Conservation (phyloP, 30 jellyfish, hydroid and myxozoan genomes). For the Turritopsis dohrnii region DNA sequence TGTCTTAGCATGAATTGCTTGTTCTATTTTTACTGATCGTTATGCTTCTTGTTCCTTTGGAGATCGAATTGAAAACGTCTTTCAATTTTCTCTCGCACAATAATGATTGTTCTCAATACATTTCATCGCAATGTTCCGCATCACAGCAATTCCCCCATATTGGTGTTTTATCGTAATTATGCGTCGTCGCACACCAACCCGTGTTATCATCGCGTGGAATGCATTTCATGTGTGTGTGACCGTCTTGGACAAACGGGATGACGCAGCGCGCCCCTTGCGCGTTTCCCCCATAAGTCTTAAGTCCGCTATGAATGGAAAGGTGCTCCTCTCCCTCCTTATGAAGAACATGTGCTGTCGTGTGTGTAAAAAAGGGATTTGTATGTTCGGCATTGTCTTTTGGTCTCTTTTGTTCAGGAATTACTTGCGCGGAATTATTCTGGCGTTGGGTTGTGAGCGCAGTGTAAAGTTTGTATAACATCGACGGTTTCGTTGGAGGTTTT, state of each 20-base stretch:
- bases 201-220: neutral
- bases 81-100: no score
- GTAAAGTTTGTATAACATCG: neutral
- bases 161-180: conserved; percentile 27
- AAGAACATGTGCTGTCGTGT: neutral
- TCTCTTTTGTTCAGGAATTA: neutral
- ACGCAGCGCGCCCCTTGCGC: conserved; percentile 20
- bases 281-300: conserved; percentile 27
- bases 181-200: conserved; percentile 35
- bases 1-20: neutral
- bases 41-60: neutral
- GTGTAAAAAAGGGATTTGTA: neutral
- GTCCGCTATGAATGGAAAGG: conserved; percentile 17
- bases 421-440: neutral
- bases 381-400: neutral
- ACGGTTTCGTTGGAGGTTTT: conserved; percentile 1
- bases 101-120: neutral
- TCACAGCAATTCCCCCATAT: conserved; percentile 29
- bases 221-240: conserved; percentile 20
- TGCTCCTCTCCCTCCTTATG: conserved; percentile 5
- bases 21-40: neutral
- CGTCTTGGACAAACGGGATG: conserved; percentile 35
- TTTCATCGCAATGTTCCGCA: neutral
- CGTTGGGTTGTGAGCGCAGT: neutral
- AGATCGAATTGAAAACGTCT: neutral